Base-by-base conservation (phyloP, 2,113 vertebrate genomes). In the Sardina pilchardus region DNA sequence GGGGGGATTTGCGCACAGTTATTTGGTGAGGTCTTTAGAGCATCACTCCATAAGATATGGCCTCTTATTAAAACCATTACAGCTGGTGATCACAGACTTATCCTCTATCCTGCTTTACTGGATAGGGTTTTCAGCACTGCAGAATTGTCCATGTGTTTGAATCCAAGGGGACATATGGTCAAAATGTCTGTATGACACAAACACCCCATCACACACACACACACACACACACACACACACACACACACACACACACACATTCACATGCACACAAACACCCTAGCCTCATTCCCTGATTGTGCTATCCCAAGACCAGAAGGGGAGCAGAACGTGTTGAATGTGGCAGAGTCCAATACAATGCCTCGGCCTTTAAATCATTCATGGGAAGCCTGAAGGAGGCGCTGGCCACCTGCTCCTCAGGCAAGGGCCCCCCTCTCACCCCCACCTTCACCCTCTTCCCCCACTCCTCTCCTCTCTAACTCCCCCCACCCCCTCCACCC, bases 381-480 rank as follows among this genome's bases (percentile, higher is more conserved):
- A 95, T 94, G 87, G 82, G 6, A 82, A 82, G 82, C 84, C 91
- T 85, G 85, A 36, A 89, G 88, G 90, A 89, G 86, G 88, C 90
- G 86, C 90, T 89, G 30, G 90, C 94, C 94, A 95, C 92, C 94
- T 95, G 94, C 94, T 93, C 90, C 91, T 90, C 92, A 93, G 88
- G 36, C 21, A 4, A 87, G 91, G 91, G 90, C 90, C 88, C 92
- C 90, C 91, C 85, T n/a, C 86, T 45, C 85, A 82, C 63, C n/a
- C 63, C 63, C 63, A 4, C 21, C 56, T 59, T 2, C 56, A 24
- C 6, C 59, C 21, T 9, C 21, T 3, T 2, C 6, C 59, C 21
- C 59, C 24, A 24, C 59, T n/a, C 21, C 59, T 63, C 19, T 19
- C 81, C 87, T 81, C 85, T n/a, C n/a, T n/a, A n/a, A 75, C 87